Conservation (phyloP, 2,888 invertebrate genomes). For the Caenorhabditis virilis region DNA sequence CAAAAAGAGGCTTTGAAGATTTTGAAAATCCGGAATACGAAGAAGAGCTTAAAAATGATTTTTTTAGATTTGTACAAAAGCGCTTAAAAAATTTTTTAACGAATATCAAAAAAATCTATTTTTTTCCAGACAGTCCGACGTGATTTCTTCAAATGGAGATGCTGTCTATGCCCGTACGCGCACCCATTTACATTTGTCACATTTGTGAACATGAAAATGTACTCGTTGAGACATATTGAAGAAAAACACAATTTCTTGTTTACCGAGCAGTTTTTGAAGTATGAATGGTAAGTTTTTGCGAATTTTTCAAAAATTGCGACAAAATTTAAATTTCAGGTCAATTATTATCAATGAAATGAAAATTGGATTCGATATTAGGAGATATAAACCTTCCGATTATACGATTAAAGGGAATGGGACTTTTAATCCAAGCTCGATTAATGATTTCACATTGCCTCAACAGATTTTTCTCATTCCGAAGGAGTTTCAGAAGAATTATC, state of each 20-base stretch:
- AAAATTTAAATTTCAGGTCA: neutral
- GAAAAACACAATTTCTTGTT: constrained; percentile 14
- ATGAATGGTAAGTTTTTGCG: constrained; percentile 11
- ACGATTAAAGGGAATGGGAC: constrained; percentile 14
- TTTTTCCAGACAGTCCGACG: constrained; percentile 1
- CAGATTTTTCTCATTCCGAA: constrained; percentile 17
- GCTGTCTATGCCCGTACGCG: constrained; percentile 13
- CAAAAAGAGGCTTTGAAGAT: too few species aligned
- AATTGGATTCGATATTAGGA: constrained; percentile 13
- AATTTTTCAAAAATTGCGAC: neutral
- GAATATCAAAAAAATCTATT: neutral
- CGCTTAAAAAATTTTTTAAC: neutral
- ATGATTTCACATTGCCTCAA: constrained; percentile 23
- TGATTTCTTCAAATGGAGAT: constrained; percentile 28
- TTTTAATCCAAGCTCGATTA: constrained; percentile 19
- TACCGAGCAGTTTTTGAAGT: constrained; percentile 16
- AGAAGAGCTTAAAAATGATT: too few species aligned
- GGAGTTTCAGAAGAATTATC: neutral
- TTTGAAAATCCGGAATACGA: too few species aligned
- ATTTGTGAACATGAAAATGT: constrained; percentile 18
- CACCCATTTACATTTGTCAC: constrained; percentile 15
- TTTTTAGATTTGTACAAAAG: too few species aligned
- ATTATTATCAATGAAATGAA: constrained; percentile 9
- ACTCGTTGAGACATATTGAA: constrained; percentile 21
- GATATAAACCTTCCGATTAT: constrained; percentile 7